Evolutionary conservation across 2,797 vertebrate species (phyloP).

Genomic region (Philypnodon macrostomus): DNA sequence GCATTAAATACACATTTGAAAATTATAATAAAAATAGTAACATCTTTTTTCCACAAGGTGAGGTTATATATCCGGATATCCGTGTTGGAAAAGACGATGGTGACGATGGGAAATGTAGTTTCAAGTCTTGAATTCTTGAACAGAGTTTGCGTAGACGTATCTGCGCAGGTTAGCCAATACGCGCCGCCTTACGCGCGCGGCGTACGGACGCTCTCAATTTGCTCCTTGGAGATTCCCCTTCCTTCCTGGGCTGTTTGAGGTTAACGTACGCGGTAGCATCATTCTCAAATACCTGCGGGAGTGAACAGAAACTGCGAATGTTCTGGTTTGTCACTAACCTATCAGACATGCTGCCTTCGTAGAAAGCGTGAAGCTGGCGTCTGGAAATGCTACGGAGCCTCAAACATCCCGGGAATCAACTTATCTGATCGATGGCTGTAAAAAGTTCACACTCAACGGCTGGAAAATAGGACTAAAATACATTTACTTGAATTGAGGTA

Average conservation of each 20-base stretch:
- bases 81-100: slow-evolving; percentile 26
- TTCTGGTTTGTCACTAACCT: slow-evolving; percentile 30
- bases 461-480: slow-evolving; percentile 49
- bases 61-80: slow-evolving; percentile 65
- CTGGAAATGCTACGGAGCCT: slow-evolving; percentile 33
- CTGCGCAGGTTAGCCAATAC: neutral
- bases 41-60: slow-evolving; percentile 6
- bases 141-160: slow-evolving; percentile 30
- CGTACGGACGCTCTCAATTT: slow-evolving; percentile 47
- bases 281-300: slow-evolving; percentile 44
- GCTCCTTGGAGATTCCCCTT: slow-evolving; percentile 69
- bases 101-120: slow-evolving; percentile 63
- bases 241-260: slow-evolving; percentile 73
- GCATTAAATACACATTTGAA: too few relatives aligned
- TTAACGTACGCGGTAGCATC: slow-evolving; percentile 65
- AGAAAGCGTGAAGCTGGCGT: slow-evolving; percentile 27
- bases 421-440: slow-evolving; percentile 61
- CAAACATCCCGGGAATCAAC: slow-evolving; percentile 47
- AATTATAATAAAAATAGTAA: neutral
- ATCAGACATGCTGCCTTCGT: slow-evolving; percentile 30
- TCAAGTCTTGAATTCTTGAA: slow-evolving; percentile 49
- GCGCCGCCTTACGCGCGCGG: slow-evolving; percentile 1
- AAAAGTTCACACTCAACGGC: slow-evolving; percentile 73
- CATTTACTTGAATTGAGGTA: slow-evolving; percentile 54
- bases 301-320: slow-evolving; percentile 32